A percentile compares a stretch with the other conserved stretches of the same genome.
Evolutionary conservation across 2,113 vertebrate species (phyloP).

Genomic region (Hirundichthys speculiger): DNA sequence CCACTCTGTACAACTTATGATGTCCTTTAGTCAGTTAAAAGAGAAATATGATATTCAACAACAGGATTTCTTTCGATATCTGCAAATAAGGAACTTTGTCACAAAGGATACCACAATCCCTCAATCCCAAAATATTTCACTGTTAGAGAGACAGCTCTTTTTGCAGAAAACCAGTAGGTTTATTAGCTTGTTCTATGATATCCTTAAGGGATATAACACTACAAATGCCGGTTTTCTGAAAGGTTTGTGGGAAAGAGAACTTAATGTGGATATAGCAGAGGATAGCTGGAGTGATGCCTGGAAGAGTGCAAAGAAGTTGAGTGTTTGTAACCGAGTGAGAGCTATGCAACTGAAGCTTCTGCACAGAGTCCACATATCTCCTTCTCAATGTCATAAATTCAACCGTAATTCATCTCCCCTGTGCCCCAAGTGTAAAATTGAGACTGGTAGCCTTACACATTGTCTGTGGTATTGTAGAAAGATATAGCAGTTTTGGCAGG

Average conservation of each 20-base stretch:
- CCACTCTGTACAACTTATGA: neutral
- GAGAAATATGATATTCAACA: neutral
- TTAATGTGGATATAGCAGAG: neutral
- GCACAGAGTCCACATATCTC: no score
- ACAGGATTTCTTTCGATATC: neutral
- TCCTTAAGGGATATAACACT: neutral
- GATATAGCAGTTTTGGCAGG: no score
- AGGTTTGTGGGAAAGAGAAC: neutral
- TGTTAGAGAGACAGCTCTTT: neutral
- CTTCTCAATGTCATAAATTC: no score
- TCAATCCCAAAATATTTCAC: neutral
- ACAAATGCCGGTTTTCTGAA: neutral
- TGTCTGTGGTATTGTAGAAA: no score
- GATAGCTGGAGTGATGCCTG: neutral
- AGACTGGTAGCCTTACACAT: no score
- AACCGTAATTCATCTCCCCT: no score
- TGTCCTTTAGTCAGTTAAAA: neutral
- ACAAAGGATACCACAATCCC: neutral
- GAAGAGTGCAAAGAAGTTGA: no score
- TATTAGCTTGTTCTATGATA: neutral
- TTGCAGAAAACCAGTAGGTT: neutral
- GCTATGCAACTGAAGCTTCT: no score
- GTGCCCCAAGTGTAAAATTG: no score
- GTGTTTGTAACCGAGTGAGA: no score
- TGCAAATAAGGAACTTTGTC: neutral